Evolutionary conservation across 2,113 vertebrate genomes (phyloP).

Genomic region (Anarhynchus alexandrinus): DNA sequence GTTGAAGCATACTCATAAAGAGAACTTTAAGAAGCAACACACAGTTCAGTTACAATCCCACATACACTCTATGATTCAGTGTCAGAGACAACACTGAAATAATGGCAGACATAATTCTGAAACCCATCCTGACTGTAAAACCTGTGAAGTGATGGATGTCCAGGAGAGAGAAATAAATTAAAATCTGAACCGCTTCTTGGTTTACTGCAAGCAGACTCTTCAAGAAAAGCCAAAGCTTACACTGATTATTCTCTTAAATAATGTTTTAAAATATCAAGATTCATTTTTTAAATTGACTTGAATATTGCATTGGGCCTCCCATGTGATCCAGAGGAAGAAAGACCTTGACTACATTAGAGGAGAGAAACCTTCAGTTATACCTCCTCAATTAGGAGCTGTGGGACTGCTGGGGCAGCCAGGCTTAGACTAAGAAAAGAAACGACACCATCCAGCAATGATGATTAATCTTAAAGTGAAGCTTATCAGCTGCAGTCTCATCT

Average conservation of each 20-base stretch:
- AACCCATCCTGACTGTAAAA: not conserved
- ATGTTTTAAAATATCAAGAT: not conserved
- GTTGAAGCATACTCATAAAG: not conserved
- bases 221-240: not conserved
- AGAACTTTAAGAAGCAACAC: not conserved
- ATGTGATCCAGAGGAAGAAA: not conserved
- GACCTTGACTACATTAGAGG: not conserved
- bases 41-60: not conserved
- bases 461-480: not conserved
- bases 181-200: not conserved
- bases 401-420: not conserved
- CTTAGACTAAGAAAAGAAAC: not conserved
- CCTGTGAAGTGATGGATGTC: not conserved
- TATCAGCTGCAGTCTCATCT: not conserved
- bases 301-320: not conserved
- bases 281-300: not conserved
- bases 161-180: not conserved
- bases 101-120: not conserved
- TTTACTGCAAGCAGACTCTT: not conserved
- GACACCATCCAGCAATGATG: not conserved
- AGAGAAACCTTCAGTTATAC: not conserved
- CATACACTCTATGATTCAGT: not conserved
- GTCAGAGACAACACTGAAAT: not conserved
- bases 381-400: not conserved
- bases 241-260: not conserved